Percentiles rank a stretch among this genome's conserved stretches.
Conservation (phyloP, 92 coral and sea anemone species). For the Siderastrea siderea region DNA sequence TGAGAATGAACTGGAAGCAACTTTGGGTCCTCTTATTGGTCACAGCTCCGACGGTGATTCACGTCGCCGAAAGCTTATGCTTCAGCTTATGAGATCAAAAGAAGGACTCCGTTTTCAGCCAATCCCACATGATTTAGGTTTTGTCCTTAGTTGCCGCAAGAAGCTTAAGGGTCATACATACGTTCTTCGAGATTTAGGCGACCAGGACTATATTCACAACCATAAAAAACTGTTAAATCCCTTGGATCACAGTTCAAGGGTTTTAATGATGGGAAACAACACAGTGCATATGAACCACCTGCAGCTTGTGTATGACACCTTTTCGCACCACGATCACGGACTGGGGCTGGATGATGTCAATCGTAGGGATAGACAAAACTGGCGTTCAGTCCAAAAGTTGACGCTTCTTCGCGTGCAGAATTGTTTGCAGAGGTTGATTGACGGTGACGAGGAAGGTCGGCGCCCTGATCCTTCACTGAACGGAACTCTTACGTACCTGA, state of each 20-base stretch:
- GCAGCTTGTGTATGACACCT: conserved; percentile 36
- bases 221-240: conserved; percentile 66
- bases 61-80: conserved; percentile 48
- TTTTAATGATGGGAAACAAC: conserved; percentile 11
- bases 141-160: conserved; percentile 27
- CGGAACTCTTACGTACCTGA: conserved; percentile 48
- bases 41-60: conserved; percentile 66
- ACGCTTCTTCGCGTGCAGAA: conserved; percentile 27
- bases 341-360: conserved; percentile 35
- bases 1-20: conserved; percentile 26
- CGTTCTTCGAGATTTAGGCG: conserved; percentile 41
- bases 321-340: conserved; percentile 38
- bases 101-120: conserved; percentile 26
- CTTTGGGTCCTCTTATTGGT: conserved; percentile 63
- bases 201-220: conserved; percentile 68
- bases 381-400: conserved; percentile 59
- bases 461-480: conserved; percentile 36
- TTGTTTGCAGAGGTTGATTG: conserved; percentile 42
- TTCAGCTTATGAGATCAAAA: conserved; percentile 13
- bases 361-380: conserved; percentile 49
- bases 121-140: conserved; percentile 28
- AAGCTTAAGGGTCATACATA: conserved; percentile 16
- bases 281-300: conserved; percentile 61
- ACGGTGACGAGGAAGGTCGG: conserved; percentile 37
- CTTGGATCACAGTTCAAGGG: conserved; percentile 44